A percentile compares a stretch with the other conserved stretches of the same genome.
These are phyloP conservation scores for Polydrusus tereticollis DNA, from an alignment of 2,888 invertebrate species.

Conservation along the genomic window DNA sequence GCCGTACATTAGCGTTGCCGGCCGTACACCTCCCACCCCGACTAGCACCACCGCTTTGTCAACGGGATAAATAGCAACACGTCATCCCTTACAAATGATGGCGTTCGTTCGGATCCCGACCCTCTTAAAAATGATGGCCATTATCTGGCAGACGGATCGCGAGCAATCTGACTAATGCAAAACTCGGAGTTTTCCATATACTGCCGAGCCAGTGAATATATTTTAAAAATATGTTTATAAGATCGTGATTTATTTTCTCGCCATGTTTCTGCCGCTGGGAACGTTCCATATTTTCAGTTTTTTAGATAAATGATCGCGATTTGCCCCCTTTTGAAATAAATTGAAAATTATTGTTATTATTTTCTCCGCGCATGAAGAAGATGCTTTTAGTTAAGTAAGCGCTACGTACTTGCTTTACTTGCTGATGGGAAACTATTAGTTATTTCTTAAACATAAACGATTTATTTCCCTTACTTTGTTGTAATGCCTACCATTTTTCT, in stretches of 20 bases:
- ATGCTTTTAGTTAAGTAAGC: slow-evolving; percentile 13
- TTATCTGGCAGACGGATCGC: slow-evolving; percentile 65
- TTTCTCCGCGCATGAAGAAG: slow-evolving; percentile 6
- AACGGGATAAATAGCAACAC: slow-evolving; percentile 64
- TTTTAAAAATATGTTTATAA: slow-evolving; percentile 62
- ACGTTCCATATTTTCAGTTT: slow-evolving; percentile 54
- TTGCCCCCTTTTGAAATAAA: slow-evolving; percentile 44
- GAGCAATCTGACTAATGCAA: slow-evolving; percentile 67
- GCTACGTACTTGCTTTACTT: not conserved
- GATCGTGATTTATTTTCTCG: slow-evolving; percentile 62
- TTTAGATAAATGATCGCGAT: slow-evolving; percentile 55
- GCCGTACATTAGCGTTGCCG: slow-evolving; percentile 41
- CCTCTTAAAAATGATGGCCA: slow-evolving; percentile 67
- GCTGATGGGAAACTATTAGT: slow-evolving; percentile 12
- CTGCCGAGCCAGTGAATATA: slow-evolving; percentile 58
- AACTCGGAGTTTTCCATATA: slow-evolving; percentile 55
- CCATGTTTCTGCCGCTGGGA: slow-evolving; percentile 56
- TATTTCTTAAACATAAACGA: slow-evolving; percentile 3
- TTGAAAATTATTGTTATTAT: slow-evolving; percentile 49
- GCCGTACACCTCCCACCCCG: slow-evolving; percentile 31
- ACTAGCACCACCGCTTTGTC: slow-evolving; percentile 57
- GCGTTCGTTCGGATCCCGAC: slow-evolving; percentile 47
- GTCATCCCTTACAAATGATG: slow-evolving; percentile 64
- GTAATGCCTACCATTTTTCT: not conserved
- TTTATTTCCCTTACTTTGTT: not conserved